Evolutionary conservation across 2,888 invertebrate species (phyloP).

Genomic region (Odontothrips loti): DNA sequence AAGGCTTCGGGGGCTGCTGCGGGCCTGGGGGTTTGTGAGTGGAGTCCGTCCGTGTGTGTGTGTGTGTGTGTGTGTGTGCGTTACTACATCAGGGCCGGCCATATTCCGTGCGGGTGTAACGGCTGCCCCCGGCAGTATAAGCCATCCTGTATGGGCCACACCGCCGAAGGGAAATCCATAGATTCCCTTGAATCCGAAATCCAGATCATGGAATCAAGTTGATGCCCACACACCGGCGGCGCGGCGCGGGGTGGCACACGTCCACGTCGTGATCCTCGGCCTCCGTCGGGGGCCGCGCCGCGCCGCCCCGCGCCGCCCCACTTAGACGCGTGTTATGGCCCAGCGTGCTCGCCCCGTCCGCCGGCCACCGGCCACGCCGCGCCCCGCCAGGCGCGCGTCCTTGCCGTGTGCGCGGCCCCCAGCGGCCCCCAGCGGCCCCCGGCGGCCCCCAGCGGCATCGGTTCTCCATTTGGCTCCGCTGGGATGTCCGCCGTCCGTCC

Average conservation of each 20-base stretch:
- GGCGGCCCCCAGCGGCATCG: background rate
- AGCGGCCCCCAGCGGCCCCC: no score
- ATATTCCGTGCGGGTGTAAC: no score
- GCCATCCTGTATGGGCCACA: background rate
- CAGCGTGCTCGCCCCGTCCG: no score
- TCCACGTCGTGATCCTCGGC: background rate
- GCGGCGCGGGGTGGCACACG: background rate
- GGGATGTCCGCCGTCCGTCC: background rate
- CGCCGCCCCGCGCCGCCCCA: background rate
- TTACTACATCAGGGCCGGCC: background rate
- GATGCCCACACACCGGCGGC: background rate
- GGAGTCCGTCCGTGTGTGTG: background rate
- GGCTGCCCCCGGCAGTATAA: background rate
- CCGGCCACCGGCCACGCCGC: background rate
- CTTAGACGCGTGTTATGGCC: background rate
- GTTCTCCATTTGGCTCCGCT: conserved; percentile 16
- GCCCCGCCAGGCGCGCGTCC: background rate
- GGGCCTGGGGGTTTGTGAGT: no score
- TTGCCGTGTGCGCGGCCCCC: background rate
- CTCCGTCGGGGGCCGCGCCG: background rate
- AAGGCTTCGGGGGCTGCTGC: no score
- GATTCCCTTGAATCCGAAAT: conserved; percentile 5
- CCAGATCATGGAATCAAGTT: background rate
- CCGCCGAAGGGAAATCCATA: conserved; percentile 1
- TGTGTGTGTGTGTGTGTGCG: background rate